Percentiles rank a stretch among this genome's conserved stretches.
These are phyloP conservation scores for Bagarius yarrelli DNA, from an alignment of 2,113 vertebrate genomes.

Conservation along the genomic window DNA sequence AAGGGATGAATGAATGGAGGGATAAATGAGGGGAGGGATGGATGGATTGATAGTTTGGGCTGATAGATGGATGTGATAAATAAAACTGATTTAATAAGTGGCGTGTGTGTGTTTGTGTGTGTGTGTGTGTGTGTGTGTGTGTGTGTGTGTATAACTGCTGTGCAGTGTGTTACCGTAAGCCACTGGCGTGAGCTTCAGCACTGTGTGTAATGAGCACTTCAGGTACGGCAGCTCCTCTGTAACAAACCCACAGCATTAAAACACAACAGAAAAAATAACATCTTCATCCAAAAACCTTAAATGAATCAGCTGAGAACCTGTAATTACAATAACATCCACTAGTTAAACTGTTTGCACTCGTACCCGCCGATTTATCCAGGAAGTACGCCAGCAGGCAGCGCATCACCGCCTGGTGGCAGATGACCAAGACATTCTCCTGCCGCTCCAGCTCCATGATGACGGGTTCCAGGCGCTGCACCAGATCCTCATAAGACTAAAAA, in stretches of 20 bases:
- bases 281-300: neutral
- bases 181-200: conserved; percentile 93
- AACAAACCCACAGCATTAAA: conserved; percentile 8
- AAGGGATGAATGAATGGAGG: too few species aligned
- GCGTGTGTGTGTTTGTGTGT: too few species aligned
- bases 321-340: neutral
- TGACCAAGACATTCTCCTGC: conserved; percentile 94
- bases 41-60: too few species aligned
- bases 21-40: too few species aligned
- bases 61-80: too few species aligned
- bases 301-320: too few species aligned
- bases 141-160: neutral
- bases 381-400: conserved; percentile 96
- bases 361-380: conserved; percentile 93
- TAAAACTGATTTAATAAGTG: too few species aligned
- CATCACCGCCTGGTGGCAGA: conserved; percentile 99
- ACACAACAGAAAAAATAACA: neutral
- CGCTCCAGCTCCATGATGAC: conserved; percentile 99
- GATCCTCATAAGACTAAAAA: conserved; percentile 91
- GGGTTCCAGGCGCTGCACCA: conserved; percentile 93
- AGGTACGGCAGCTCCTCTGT: conserved; percentile 95
- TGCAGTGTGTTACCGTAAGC: conserved; percentile 83
- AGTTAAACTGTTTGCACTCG: neutral
- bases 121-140: too few species aligned
- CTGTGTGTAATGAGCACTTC: conserved; percentile 91